Evolutionary conservation across 2,113 vertebrate species (phyloP).

Genomic region (Anguilla rostrata): DNA sequence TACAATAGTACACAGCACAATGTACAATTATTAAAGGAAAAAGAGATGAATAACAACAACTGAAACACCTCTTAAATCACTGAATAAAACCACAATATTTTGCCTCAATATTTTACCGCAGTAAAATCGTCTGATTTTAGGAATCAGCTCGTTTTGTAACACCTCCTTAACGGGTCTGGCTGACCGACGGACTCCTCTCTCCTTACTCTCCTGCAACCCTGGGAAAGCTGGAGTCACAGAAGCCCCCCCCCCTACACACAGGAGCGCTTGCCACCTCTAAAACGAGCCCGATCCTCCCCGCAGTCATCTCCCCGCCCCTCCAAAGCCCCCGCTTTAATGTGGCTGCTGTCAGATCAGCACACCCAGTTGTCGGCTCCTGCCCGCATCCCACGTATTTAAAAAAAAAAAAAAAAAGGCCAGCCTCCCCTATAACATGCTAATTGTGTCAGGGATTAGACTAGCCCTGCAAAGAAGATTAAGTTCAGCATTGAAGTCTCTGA

Average conservation of each 20-base stretch:
- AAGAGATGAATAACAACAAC: background rate
- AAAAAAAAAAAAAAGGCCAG: constrained; percentile 47
- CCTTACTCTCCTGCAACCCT: too few relatives aligned
- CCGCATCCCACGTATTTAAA: constrained; percentile 28
- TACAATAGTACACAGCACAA: too few relatives aligned
- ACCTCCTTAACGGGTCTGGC: background rate
- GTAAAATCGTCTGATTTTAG: too few relatives aligned
- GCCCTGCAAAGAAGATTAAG: constrained; percentile 64
- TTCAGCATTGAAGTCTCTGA: constrained; percentile 62
- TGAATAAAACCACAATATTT: background rate
- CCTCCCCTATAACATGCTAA: constrained; percentile 67
- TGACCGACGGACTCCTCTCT: background rate
- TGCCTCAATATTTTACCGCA: background rate
- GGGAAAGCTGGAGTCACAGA: background rate
- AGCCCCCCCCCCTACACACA: background rate
- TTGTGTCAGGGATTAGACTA: constrained; percentile 70
- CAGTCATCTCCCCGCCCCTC: background rate
- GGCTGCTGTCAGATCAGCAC: background rate
- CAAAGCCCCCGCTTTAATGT: constrained; percentile 15
- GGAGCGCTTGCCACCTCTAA: constrained; percentile 11
- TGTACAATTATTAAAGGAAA: background rate
- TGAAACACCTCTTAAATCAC: background rate
- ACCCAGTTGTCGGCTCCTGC: background rate
- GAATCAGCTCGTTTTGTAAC: background rate
- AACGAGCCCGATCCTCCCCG: background rate